A percentile compares a stretch with the other conserved stretches of the same genome.
Conservation (phyloP, 2,888 invertebrate species). For the Pyrochroa serraticornis region DNA sequence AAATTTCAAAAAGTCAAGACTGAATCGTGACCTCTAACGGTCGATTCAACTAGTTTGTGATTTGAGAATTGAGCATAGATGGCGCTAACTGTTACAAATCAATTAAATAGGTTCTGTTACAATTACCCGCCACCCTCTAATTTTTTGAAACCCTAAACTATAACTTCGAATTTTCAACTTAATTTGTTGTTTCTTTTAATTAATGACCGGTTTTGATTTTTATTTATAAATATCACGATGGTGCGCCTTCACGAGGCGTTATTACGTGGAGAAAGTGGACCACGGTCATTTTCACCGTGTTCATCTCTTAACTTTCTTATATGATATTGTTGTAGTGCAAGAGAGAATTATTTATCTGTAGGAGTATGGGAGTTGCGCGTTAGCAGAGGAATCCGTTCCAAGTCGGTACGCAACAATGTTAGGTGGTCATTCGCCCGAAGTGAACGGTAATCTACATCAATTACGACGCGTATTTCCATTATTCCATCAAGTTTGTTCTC, state of each 20-base stretch:
- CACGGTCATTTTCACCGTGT: slow-evolving; percentile 32
- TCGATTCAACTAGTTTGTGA: no score
- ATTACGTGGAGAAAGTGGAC: slow-evolving; percentile 30
- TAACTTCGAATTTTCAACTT: no score
- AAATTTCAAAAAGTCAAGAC: no score
- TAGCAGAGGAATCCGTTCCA: slow-evolving; percentile 33
- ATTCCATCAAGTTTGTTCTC: no score
- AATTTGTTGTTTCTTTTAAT: no score
- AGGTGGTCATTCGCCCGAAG: slow-evolving; percentile 42
- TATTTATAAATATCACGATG: slow-evolving; percentile 7
- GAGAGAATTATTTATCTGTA: slow-evolving; percentile 2
- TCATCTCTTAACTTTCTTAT: slow-evolving; percentile 29
- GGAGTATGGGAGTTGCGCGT: slow-evolving; percentile 6
- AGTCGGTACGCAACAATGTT: slow-evolving; percentile 41
- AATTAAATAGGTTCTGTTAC: no score
- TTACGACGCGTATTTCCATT: slow-evolving; percentile 15
- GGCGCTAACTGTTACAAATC: no score
- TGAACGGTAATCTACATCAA: slow-evolving; percentile 37
- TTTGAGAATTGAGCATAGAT: no score
- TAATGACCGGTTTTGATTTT: background rate
- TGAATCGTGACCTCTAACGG: no score
- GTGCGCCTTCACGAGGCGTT: slow-evolving; percentile 10
- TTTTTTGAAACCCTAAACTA: no score
- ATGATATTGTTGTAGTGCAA: slow-evolving; percentile 18
- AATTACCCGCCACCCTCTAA: no score